Percentiles rank a stretch among this genome's conserved stretches.
Evolutionary conservation across 2,888 invertebrate genomes (phyloP).

Genomic region (Dasysyrphus tricinctus): DNA sequence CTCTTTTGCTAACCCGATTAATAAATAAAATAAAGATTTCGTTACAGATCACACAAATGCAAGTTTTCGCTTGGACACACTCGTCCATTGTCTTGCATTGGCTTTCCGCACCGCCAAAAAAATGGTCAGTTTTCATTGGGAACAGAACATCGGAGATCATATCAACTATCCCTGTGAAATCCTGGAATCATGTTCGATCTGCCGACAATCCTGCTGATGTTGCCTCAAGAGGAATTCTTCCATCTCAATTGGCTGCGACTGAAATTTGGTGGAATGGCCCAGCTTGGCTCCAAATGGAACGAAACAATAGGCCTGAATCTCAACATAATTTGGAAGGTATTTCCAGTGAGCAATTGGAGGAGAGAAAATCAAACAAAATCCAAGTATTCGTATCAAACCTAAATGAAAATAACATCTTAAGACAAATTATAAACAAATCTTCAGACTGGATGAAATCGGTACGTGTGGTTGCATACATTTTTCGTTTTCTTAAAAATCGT

Average conservation of each 20-base stretch:
- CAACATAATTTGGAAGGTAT: background rate
- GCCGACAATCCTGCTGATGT: constrained; percentile 45
- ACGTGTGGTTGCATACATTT: no score
- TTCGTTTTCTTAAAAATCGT: constrained; percentile 6
- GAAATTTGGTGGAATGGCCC: no score
- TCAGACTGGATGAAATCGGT: constrained; percentile 7
- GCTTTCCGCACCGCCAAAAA: constrained; percentile 31
- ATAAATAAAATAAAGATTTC: constrained; percentile 27
- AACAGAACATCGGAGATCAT: constrained; percentile 59
- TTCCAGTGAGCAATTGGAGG: constrained; percentile 9
- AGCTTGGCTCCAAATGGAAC: no score
- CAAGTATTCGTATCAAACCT: constrained; percentile 23
- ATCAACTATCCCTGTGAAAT: constrained; percentile 22
- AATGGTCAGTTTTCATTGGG: constrained; percentile 29
- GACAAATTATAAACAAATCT: constrained; percentile 7
- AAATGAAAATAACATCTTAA: constrained; percentile 6
- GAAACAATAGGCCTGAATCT: constrained; percentile 24
- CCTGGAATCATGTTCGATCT: constrained; percentile 48
- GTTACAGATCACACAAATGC: constrained; percentile 1
- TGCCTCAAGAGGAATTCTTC: no score
- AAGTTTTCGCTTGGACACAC: constrained; percentile 29
- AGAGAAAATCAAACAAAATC: background rate
- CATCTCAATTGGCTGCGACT: no score
- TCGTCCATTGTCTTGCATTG: constrained; percentile 35
- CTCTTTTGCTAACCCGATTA: constrained; percentile 6